These are phyloP conservation scores for Chauna torquata DNA, from an alignment of 2,113 vertebrate genomes.

Conservation along the genomic window DNA sequence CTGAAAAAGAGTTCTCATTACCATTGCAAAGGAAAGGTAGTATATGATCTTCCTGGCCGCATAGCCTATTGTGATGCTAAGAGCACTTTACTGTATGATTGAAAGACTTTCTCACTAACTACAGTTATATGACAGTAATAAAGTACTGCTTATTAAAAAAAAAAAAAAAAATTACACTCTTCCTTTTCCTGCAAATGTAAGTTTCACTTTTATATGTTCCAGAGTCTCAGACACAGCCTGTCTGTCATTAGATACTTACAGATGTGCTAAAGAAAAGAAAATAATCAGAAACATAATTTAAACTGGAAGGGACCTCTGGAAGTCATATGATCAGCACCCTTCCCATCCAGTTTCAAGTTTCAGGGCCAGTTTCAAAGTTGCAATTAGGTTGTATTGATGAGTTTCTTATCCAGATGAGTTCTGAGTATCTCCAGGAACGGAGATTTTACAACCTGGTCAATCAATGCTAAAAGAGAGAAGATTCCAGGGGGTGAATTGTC, in stretches of 20 bases:
- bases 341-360: neutral
- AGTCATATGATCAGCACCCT: neutral
- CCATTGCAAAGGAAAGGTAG: neutral
- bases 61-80: neutral
- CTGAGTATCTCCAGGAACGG: neutral
- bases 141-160: neutral
- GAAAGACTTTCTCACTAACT: neutral
- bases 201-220: neutral
- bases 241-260: neutral
- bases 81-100: neutral
- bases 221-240: neutral
- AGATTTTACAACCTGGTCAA: neutral
- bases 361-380: neutral
- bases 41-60: conserved; percentile 1
- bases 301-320: neutral
- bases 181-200: neutral
- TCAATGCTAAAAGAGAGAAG: neutral
- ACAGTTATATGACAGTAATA: neutral
- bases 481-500: fast-evolving
- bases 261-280: neutral
- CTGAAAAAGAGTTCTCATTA: neutral
- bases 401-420: neutral
- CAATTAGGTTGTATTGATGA: neutral
- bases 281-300: neutral
- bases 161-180: neutral